Evolutionary conservation across 2,797 vertebrate genomes (phyloP), one percentile per base, ranked within the genome.

Genomic region (Ciconia nigra): DNA sequence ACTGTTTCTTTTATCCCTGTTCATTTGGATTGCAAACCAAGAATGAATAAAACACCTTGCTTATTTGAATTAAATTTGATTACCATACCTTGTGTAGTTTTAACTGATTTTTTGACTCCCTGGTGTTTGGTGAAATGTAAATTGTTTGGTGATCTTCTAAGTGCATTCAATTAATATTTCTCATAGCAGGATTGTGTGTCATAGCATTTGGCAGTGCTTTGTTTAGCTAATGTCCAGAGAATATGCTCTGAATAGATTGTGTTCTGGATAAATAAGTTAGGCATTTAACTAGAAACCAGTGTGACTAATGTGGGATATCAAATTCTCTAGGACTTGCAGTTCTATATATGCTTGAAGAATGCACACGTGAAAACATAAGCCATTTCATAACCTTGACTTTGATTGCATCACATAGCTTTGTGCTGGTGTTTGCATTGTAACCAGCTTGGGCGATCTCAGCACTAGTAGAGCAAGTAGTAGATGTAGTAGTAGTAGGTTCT

Each of bases 281-380:
- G 92, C 74, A 80, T 92, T 92, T 93, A 77, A 93, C 73, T 89
- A 84, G 87, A 96, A 96, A 91, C 55, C 73, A 90, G 83, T 67
- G 92, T 96, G 92, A 95, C 96, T 98, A 90, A 95, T 93, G 86
- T 83, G 87, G 72, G 74, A 69, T 96, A 92, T 97, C 92, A 91
- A 71, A 95, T 98, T 97, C 79, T 92, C 96, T 69, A 65, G 39
- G 82, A 62, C 58, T 93, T 92, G 89, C 92, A 90, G 61, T 93
- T 96, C 90, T 95, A 29, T 85, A 79, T 87, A 10, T 70, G 71
- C 78, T 83, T 79, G 89, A 93, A 86, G 91, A 92, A 88, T 90
- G 74, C 81, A 73, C 73, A 66, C 7, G 4, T 85, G 91, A 78
- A 83, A 94, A 69, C 78, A 87, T 19, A 57, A 92, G 37, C 54